Conservation (phyloP, 1,140 invertebrate genomes). For the Lepidurus packardi region DNA sequence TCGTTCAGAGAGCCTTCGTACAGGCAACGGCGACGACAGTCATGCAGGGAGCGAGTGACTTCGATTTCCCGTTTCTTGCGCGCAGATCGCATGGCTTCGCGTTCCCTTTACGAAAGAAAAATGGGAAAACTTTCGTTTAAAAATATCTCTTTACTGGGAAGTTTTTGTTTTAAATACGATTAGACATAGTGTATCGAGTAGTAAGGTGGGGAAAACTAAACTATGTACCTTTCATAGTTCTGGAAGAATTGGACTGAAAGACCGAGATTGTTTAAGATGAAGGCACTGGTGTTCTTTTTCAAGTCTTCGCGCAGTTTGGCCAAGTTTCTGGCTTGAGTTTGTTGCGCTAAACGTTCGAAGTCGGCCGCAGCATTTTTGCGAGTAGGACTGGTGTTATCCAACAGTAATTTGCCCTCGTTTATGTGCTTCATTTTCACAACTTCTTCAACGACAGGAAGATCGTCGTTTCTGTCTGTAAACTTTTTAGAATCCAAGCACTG, state of each 20-base stretch:
- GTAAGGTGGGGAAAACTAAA: neutral
- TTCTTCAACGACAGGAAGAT: neutral
- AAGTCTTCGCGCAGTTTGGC: slow-evolving; percentile 54
- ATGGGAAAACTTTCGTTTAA: neutral
- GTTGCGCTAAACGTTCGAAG: slow-evolving; percentile 45
- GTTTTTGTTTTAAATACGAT: neutral
- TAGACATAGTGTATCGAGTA: neutral
- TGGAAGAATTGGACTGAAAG: slow-evolving; percentile 68
- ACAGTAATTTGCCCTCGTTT: neutral
- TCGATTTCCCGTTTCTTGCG: slow-evolving; percentile 24
- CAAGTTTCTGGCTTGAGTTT: slow-evolving; percentile 42
- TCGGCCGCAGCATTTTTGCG: slow-evolving; percentile 17
- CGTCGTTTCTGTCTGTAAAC: neutral
- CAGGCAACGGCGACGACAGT: slow-evolving; percentile 29
- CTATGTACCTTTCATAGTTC: slow-evolving; percentile 61
- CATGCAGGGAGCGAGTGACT: slow-evolving; percentile 12
- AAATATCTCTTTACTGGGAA: neutral
- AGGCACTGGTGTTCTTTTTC: slow-evolving; percentile 55
- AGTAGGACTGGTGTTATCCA: neutral
- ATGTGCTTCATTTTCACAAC: neutral
- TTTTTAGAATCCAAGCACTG: neutral
- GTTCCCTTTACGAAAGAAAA: slow-evolving; percentile 26
- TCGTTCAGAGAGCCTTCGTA: slow-evolving; percentile 54
- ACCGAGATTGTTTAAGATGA: slow-evolving; percentile 69
- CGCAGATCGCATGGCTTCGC: slow-evolving; percentile 27